Conservation (phyloP, 1,140 invertebrate species). For the Trigoniulus corallinus region DNA sequence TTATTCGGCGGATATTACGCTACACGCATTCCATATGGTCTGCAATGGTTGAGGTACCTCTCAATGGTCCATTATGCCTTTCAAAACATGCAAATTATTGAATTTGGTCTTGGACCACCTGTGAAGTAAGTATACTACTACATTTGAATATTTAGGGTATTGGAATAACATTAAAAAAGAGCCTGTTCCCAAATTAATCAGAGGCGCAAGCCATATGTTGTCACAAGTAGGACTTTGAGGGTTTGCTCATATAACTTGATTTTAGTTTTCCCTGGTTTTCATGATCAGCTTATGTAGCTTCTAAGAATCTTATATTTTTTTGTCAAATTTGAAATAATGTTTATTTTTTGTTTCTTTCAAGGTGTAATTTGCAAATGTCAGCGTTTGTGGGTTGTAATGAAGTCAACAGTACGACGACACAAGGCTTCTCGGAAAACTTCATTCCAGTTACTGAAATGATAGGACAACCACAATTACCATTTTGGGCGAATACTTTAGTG, state of each 20-base stretch:
- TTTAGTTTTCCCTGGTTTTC: not conserved
- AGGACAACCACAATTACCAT: conserved; percentile 31
- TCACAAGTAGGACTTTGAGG: not conserved
- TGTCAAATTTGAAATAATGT: too few relatives aligned
- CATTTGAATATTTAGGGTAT: not conserved
- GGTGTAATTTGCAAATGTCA: conserved; percentile 42
- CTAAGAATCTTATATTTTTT: too few relatives aligned
- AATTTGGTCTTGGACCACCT: conserved; percentile 51
- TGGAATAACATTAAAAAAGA: not conserved
- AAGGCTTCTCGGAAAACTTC: not conserved
- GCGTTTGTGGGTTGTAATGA: conserved; percentile 45
- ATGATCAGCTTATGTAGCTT: not conserved
- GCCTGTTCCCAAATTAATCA: not conserved
- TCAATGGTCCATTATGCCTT: conserved; percentile 66
- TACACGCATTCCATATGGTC: conserved; percentile 54
- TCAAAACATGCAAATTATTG: conserved; percentile 69
- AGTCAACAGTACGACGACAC: too few relatives aligned
- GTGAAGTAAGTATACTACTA: conserved; percentile 39
- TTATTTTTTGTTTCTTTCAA: conserved; percentile 22
- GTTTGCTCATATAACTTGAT: not conserved
- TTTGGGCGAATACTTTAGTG: conserved; percentile 61
- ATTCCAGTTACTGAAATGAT: not conserved
- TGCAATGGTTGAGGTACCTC: conserved; percentile 62
- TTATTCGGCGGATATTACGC: conserved; percentile 68
- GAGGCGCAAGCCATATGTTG: not conserved